Conservation (phyloP, 2,797 vertebrate species). For the Aldrovandia affinis region DNA sequence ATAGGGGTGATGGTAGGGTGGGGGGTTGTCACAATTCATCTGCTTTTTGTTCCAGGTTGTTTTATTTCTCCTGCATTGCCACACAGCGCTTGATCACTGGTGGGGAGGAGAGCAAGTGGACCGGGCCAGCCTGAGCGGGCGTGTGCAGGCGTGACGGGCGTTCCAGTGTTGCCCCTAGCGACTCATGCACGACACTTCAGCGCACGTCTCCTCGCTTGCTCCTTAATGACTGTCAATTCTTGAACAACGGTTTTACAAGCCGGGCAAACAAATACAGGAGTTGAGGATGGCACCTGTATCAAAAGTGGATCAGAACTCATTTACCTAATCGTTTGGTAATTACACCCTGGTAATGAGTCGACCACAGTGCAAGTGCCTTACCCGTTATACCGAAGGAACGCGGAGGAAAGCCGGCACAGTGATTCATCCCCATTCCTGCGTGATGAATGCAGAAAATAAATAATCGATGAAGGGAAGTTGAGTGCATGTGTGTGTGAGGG, state of each 20-base stretch:
- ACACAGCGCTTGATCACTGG: too few species aligned
- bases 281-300: conserved; percentile 12
- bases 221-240: conserved; percentile 20
- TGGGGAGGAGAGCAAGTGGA: neutral
- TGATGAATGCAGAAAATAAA: conserved; percentile 29
- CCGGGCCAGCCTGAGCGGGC: too few species aligned
- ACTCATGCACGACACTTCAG: neutral
- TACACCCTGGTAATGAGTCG: conserved; percentile 26
- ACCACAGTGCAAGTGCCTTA: conserved; percentile 2
- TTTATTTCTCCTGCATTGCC: neutral
- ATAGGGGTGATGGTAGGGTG: neutral
- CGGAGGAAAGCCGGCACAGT: neutral
- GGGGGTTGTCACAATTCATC: neutral
- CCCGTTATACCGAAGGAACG: neutral
- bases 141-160: neutral
- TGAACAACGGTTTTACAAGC: conserved; percentile 10
- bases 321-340: conserved; percentile 34
- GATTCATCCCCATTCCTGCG: conserved; percentile 22
- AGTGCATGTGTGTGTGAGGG: neutral
- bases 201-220: neutral
- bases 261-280: conserved; percentile 10
- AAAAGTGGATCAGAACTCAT: conserved; percentile 24
- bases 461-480: conserved; percentile 14
- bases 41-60: neutral
- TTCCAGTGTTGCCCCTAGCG: neutral